These are phyloP conservation scores for Paguma larvata DNA, from an alignment of 2,797 vertebrate genomes.

Conservation along the genomic window DNA sequence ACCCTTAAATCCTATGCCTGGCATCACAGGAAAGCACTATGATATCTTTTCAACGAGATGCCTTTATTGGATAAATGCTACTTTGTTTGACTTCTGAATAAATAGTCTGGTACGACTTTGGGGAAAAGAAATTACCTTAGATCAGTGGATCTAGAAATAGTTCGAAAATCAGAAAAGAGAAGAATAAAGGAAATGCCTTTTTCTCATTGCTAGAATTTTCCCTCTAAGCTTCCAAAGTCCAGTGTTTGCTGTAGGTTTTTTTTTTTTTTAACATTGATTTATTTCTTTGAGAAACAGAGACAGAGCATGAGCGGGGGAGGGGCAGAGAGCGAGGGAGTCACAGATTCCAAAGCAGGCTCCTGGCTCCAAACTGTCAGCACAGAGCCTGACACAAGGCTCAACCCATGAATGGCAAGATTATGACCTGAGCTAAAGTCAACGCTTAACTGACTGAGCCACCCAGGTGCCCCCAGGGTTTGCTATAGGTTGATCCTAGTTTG, in stretches of 20 bases:
- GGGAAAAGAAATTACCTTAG: background rate
- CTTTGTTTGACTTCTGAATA: conserved; percentile 84
- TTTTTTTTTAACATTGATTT: too few relatives aligned
- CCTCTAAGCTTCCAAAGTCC: background rate
- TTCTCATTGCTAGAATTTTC: background rate
- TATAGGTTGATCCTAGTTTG: too few relatives aligned
- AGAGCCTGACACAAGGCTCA: too few relatives aligned
- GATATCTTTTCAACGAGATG: conserved; percentile 3
- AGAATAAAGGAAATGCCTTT: background rate
- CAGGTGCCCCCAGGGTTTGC: too few relatives aligned
- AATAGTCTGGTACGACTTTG: conserved; percentile 73
- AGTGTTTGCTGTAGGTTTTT: background rate
- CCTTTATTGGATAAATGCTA: conserved; percentile 82
- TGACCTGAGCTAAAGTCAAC: too few relatives aligned
- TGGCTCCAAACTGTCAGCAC: too few relatives aligned
- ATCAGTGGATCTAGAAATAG: background rate
- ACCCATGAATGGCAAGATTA: too few relatives aligned
- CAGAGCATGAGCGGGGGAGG: too few relatives aligned
- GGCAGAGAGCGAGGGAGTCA: too few relatives aligned
- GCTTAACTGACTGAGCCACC: too few relatives aligned
- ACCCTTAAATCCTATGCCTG: background rate
- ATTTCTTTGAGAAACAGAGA: too few relatives aligned
- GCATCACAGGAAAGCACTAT: background rate
- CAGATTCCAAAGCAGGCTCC: too few relatives aligned
- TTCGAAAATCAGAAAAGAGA: background rate